These are phyloP conservation scores for Gallirallus australis DNA, from an alignment of 2,797 vertebrate species.

Conservation along the genomic window DNA sequence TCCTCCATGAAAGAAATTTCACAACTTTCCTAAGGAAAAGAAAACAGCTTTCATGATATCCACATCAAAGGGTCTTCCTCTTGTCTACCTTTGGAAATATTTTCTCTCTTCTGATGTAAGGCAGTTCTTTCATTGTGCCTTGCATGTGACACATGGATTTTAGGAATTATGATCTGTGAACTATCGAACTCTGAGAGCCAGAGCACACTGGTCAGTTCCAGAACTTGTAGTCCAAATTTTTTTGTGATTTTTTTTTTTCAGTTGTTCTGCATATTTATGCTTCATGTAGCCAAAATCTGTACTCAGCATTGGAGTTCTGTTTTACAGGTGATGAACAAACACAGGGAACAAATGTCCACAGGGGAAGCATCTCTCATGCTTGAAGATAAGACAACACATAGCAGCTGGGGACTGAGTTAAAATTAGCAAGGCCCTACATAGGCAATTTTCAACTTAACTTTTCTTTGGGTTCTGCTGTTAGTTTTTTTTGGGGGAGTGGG, in stretches of 20 bases:
- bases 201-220: neutral
- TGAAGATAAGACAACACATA: neutral
- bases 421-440: neutral
- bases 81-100: neutral
- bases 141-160: neutral
- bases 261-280: neutral
- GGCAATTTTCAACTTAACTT: neutral
- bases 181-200: neutral
- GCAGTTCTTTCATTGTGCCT: neutral
- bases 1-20: neutral
- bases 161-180: neutral
- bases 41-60: neutral
- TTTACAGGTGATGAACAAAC: neutral
- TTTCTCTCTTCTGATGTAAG: neutral
- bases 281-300: neutral
- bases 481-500: neutral
- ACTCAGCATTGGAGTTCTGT: neutral
- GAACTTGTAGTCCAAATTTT: neutral
- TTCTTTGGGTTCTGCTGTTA: neutral
- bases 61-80: neutral
- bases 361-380: neutral
- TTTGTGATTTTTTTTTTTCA: accelerated
- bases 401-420: neutral
- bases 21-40: neutral
- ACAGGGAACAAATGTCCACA: neutral